phyloP scores from a whole-genome alignment of 2,797 vertebrate genomes.

The Coreius guichenoti region DNA sequence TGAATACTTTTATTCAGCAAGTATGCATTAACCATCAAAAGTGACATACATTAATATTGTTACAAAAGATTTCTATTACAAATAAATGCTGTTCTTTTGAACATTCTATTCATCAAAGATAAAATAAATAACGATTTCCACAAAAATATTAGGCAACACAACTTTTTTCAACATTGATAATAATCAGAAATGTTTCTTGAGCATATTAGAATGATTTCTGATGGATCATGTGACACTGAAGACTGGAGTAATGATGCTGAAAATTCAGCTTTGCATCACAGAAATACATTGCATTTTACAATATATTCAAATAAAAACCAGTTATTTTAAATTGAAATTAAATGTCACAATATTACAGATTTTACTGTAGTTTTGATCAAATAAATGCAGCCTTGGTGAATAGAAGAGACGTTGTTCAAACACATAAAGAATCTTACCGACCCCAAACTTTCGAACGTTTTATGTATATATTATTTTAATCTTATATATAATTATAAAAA shows the following conservation, averaged over 20 bases:
- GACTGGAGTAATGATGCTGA: neutral
- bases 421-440: too few relatives aligned
- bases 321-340: too few relatives aligned
- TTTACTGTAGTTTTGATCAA: too few relatives aligned
- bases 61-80: neutral
- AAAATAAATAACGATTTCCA: neutral
- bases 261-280: neutral
- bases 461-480: neutral
- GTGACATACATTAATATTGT: neutral
- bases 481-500: neutral
- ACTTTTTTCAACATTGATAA: neutral
- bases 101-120: neutral
- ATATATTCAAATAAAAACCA: too few relatives aligned
- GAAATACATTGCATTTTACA: too few relatives aligned
- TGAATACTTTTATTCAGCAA: neutral
- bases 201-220: too few relatives aligned
- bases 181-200: neutral
- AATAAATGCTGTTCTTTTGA: neutral
- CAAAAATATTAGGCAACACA: neutral
- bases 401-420: neutral
- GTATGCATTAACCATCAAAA: too few relatives aligned
- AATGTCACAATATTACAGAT: too few relatives aligned
- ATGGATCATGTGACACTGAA: too few relatives aligned
- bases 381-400: neutral
- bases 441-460: too few relatives aligned